Percentiles rank a stretch among this genome's conserved stretches.
These are phyloP conservation scores for Drosophila hamatofila DNA, from an alignment of 2,888 invertebrate species.

Conservation along the genomic window DNA sequence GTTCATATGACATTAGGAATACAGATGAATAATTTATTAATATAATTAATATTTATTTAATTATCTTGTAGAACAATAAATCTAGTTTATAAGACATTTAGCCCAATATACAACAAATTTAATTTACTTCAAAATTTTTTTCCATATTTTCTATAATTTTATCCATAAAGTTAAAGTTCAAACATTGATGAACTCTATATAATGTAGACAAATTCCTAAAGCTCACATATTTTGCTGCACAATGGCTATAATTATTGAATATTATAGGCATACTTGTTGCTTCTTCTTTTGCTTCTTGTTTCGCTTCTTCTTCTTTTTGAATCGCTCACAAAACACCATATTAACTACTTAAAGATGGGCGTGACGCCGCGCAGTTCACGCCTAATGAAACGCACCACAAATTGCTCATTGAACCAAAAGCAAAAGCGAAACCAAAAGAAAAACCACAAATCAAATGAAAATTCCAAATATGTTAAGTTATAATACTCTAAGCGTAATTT, in stretches of 20 bases:
- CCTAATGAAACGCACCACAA: conserved; percentile 66
- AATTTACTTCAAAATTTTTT: background rate
- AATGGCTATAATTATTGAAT: conserved; percentile 57
- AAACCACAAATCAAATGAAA: conserved; percentile 76
- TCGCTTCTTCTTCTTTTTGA: background rate
- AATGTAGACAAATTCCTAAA: conserved; percentile 3
- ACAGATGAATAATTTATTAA: background rate
- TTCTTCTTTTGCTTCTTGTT: background rate
- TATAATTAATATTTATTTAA: background rate
- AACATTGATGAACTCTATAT: background rate
- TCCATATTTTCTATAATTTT: background rate
- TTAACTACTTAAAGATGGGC: conserved; percentile 67
- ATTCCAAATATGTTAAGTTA: conserved; percentile 64
- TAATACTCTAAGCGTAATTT: conserved; percentile 25
- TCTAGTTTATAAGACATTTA: too few species aligned
- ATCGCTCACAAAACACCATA: conserved; percentile 49
- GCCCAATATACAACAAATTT: background rate
- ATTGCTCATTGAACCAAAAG: conserved; percentile 50
- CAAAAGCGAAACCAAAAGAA: conserved; percentile 14
- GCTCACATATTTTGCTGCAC: conserved; percentile 4
- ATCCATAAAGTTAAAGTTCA: background rate
- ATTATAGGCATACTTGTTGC: conserved; percentile 9
- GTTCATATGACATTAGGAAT: background rate
- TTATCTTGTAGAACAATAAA: too few species aligned
- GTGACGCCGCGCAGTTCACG: conserved; percentile 62